phyloP scores from a whole-genome alignment of 2,797 vertebrate genomes.

The Margarornis squamiger region DNA sequence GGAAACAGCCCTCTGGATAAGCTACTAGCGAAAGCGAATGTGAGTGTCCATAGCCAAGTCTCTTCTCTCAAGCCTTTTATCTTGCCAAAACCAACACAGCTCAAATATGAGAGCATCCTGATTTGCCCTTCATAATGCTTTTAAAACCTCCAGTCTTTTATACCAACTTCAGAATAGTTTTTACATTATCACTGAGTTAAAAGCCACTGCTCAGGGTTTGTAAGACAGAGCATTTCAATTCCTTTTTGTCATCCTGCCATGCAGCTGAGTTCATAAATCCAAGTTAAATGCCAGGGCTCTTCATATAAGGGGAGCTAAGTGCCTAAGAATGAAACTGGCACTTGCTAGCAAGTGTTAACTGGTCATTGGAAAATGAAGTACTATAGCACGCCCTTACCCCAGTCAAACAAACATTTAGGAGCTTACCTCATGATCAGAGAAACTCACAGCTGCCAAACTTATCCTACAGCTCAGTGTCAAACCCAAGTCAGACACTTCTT shows the following conservation, averaged over 20 bases:
- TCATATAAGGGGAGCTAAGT: neutral
- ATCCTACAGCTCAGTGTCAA: neutral
- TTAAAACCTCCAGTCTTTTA: neutral
- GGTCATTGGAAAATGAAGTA: neutral
- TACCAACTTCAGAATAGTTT: neutral
- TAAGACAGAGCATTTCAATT: neutral
- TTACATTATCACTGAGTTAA: neutral
- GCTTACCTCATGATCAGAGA: neutral
- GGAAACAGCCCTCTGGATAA: neutral
- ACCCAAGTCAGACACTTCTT: neutral
- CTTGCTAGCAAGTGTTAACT: neutral
- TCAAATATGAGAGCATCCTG: neutral
- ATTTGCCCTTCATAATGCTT: neutral
- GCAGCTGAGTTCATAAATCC: neutral
- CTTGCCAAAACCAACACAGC: neutral
- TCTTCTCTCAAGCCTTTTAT: neutral
- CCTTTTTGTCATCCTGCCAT: neutral
- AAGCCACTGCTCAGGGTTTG: neutral
- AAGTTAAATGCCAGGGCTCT: neutral
- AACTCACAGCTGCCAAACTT: neutral
- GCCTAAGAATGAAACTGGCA: neutral
- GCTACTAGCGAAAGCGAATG: neutral
- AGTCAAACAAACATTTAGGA: neutral
- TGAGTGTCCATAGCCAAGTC: neutral
- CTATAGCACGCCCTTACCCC: neutral